phyloP scores from a whole-genome alignment of 1,140 invertebrate genomes.

The Drosophila arawakana region DNA sequence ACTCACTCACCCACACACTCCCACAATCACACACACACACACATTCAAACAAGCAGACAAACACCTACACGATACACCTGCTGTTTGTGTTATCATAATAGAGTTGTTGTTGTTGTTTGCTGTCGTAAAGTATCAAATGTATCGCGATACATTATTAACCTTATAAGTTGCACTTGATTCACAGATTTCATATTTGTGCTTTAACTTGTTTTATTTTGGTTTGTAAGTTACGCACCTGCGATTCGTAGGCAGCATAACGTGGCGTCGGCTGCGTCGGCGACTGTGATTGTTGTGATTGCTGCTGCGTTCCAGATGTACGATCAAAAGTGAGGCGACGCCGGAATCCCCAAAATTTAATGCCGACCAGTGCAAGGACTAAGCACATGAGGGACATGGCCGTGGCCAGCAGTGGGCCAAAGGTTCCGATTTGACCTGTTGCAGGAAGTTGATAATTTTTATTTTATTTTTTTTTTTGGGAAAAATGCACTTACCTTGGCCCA shows the following conservation, averaged over 20 bases:
- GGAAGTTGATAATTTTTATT: not conserved
- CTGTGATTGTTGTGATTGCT: constrained; percentile 37
- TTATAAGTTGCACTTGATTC: constrained; percentile 49
- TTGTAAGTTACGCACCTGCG: constrained; percentile 59
- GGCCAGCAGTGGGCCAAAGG: constrained; percentile 46
- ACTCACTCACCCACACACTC: constrained; percentile 17
- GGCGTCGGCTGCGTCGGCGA: constrained; percentile 34
- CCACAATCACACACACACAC: not conserved
- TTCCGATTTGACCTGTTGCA: constrained; percentile 47
- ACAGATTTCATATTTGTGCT: constrained; percentile 14
- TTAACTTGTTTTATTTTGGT: constrained; percentile 15
- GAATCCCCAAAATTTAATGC: constrained; percentile 85
- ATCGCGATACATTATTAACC: constrained; percentile 54
- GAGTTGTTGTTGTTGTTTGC: constrained; percentile 37
- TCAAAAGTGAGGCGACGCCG: constrained; percentile 81
- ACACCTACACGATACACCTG: constrained; percentile 12
- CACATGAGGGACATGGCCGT: constrained; percentile 62
- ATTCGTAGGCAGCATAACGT: constrained; percentile 73
- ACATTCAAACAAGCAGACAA: not conserved
- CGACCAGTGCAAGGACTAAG: constrained; percentile 70
- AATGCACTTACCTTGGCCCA: constrained; percentile 65
- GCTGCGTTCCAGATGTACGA: constrained; percentile 27
- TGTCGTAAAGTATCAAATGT: constrained; percentile 30
- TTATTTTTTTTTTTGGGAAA: not conserved
- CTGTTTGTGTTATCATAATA: constrained; percentile 57